Base-by-base conservation (phyloP, 1,140 invertebrate species). In the Pseudomyrmex sp. region DNA sequence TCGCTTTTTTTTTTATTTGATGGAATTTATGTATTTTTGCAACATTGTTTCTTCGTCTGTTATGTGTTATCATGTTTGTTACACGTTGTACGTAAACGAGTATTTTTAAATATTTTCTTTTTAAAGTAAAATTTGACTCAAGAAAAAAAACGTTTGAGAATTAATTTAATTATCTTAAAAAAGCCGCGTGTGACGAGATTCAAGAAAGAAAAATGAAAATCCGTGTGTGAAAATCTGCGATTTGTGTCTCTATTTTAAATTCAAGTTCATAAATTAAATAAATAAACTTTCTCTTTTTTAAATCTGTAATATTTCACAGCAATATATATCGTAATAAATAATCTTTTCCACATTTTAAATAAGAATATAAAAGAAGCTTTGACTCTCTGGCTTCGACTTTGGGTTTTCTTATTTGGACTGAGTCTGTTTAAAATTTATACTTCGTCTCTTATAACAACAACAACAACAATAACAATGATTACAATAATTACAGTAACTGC, bases 381-480 rank as follows among this genome's bases (percentile, higher is more conserved):
- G 35, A 35, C 35, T 35, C 35, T 35, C 35, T 35, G 35, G 35
- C 35, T 35, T 35, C 35, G 5, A 35, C 5, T 35, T 35, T 35
- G 35, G 35, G 5, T 35, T 35, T 35, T 62, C 72, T 63, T 59
- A 85, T 62, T 72, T 26, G 65, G 62, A 74, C 54, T 23, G 9
- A 73, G 20, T 85, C 85, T 61, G 23, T 85, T 86, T 85, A 83
- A 90, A 87, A 50, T 85, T 85, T 84, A 88, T 82, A 84, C 58
- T 76, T 70, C 79, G n/a, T 66, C 75, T 62, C 44, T 77, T 80
- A 76, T 84, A 89, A 85, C 85, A 89, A 85, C 82, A 89, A 90
- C 83, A 89, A 85, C 61, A 76, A 89, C 83, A 89, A 88, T 77
- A 86, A 85, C 86, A 88, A 90, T 65, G 84, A 54, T 69, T 88